Evolutionary conservation across 2,113 vertebrate species (phyloP).

Genomic region (Terrapene triunguis): DNA sequence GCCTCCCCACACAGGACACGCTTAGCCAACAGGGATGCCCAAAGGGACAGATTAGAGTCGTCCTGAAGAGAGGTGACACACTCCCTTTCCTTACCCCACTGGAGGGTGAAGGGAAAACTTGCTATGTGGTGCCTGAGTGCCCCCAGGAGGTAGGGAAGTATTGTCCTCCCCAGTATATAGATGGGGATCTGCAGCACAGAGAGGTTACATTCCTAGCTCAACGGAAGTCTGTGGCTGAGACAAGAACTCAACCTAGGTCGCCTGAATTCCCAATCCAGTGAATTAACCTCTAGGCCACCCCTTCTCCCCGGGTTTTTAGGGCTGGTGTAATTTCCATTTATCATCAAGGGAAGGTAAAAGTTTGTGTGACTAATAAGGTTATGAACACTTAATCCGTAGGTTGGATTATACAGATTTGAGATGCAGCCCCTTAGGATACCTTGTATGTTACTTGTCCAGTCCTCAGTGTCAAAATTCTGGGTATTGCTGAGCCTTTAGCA

Average conservation of each 20-base stretch:
- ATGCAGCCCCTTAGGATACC: background rate
- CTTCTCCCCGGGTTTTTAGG: background rate
- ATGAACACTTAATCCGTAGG: rapidly evolving
- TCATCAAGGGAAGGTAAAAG: no score
- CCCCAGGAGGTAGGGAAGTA: rapidly evolving
- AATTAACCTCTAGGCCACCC: background rate
- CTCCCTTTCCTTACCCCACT: background rate
- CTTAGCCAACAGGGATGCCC: background rate
- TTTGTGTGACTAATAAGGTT: background rate
- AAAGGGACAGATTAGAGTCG: background rate
- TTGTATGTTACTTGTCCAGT: background rate
- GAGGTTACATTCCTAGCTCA: background rate
- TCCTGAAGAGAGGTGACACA: no score
- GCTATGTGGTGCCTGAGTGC: background rate
- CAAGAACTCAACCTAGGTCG: background rate
- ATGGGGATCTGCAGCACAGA: background rate
- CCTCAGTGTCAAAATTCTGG: background rate
- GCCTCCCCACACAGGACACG: no score
- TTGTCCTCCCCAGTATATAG: background rate
- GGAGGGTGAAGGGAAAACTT: background rate
- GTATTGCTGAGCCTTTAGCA: background rate
- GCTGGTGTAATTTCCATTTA: rapidly evolving
- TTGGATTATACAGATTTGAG: rapidly evolving
- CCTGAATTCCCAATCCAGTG: background rate
- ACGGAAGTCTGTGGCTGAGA: background rate